Percentiles rank a stretch among this genome's conserved stretches.
Evolutionary conservation across 2,888 invertebrate genomes (phyloP).

Genomic region (Torymus auratus): DNA sequence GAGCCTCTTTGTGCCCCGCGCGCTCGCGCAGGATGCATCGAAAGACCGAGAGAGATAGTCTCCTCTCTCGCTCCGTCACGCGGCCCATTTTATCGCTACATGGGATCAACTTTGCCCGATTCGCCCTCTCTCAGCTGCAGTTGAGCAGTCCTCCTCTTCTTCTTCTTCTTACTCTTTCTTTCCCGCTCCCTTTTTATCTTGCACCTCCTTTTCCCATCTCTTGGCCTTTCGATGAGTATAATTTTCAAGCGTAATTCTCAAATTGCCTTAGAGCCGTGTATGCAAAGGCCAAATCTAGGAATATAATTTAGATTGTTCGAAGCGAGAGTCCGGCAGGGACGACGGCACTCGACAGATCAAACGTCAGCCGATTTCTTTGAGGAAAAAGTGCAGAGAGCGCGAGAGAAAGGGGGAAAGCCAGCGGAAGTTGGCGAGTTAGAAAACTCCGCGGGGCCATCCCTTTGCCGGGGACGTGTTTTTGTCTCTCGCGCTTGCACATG

Average conservation of each 20-base stretch:
- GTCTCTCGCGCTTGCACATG: background rate
- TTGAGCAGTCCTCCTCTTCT: slow-evolving; percentile 6
- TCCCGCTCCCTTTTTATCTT: too few species aligned
- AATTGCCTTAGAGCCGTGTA: too few species aligned
- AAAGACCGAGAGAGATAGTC: background rate
- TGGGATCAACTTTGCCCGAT: slow-evolving; percentile 41
- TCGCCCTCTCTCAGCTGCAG: slow-evolving; percentile 18
- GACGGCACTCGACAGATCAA: slow-evolving; percentile 2
- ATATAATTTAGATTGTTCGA: background rate
- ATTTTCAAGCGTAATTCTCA: too few species aligned
- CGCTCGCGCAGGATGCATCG: slow-evolving; percentile 4
- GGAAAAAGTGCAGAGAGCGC: slow-evolving; percentile 1
- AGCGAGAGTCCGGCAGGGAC: background rate
- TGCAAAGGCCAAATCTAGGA: too few species aligned
- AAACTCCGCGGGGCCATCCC: background rate
- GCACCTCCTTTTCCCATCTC: too few species aligned
- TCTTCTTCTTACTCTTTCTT: background rate
- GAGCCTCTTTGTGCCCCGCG: slow-evolving; percentile 21
- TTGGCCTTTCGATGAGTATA: too few species aligned
- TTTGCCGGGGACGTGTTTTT: background rate
- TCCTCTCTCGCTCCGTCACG: slow-evolving; percentile 13
- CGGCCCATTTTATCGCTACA: slow-evolving; percentile 40
- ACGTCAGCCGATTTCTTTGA: background rate
- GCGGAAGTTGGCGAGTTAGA: slow-evolving; percentile 10
- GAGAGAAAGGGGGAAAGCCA: background rate